Base-by-base conservation (phyloP, 2,888 invertebrate genomes). In the Mythimna pallens region DNA sequence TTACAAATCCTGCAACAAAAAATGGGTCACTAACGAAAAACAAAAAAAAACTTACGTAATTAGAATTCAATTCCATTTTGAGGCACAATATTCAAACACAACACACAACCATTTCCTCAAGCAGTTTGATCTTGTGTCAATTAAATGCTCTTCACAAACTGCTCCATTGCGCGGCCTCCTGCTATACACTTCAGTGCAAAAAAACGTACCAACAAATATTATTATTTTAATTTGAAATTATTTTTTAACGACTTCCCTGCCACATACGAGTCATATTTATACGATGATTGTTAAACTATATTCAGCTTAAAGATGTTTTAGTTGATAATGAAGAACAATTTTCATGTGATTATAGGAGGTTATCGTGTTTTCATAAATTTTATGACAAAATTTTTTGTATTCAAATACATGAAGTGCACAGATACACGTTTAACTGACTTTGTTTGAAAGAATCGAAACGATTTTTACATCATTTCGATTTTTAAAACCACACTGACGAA, bases 21-120 rank as follows among this genome's bases (percentile, higher is more conserved):
- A 47, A 47, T 20, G 17, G 17, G 17, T 17, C 17, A 14, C 17
- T 6, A 47, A 47, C 6, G 3, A 57, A 40, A 52, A 54, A 9
- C 12, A 12, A 43, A 54, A 55, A 36, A 47, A 14, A 14, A 85
- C 85, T 85, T 43, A 85, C 85, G 57, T 72, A 59, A 72, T 70
- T 80, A 2, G 76, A 67, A 71, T 71, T 81, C 62, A 83, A 70
- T 85, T 85, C 84, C 85, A 85, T 85, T 55, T 62, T 70, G 6
- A 67, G 10, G 17, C 74, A 83, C 80, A 70, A 55, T 64, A 63
- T 68, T 75, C 36, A 65, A 55, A 70, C 86, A 82, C 85, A 65
- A 54, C 43, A 80, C 86, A 86, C 85, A 78, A 77, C 86, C 78
- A 70, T 71, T 57, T 67, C 82, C 61, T 64, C 3, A 25, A 52